Base-by-base conservation (phyloP, 2,113 vertebrate genomes). In the Hiodon alosoides region DNA sequence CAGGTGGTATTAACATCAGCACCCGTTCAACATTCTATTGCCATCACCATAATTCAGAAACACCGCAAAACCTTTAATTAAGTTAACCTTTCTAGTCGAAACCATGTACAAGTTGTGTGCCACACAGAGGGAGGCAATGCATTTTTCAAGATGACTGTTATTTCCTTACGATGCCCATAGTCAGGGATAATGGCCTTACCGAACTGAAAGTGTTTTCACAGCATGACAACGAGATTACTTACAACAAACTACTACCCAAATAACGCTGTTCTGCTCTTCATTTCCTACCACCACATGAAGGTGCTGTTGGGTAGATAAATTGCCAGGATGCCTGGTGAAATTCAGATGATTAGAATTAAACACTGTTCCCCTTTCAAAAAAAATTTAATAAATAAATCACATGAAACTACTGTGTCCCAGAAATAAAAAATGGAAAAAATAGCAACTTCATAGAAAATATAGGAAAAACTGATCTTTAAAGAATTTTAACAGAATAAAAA, bases 261-360 rank as follows among this genome's bases (percentile, higher is more conserved):
- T 59, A 11, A 47, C 31, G 31, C 17, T 47, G 4, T n/a, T 31
- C 11, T 57, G 11, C 47, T 50, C 7, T 48, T 10, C 52, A 46
- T 67, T 55, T 65, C 13, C 64, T 75, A 47, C 53, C 13, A 14
- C 73, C 73, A 75, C 73, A 48, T 67, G 73, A 75, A 67, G 73
- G 46, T 57, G 65, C 73, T 75, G 73, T 68, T 75, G 64, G 73
- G 73, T 59, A 75, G 54, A 67, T 67, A 71, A 58, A 48, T 58
- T 5, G 58, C 46, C 57, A 14, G 48, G 10, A 47, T 60, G 71
- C 48, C 31, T 0, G 48, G 71, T 17, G 61, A 64, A 16, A 73
- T 54, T 64, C 59, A 16, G 31, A 31, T 47, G 17, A n/a, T 71
- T 59, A 13, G 47, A 60, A 47, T 55, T 59, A 11, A 47, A 59